Conservation (phyloP, 2,113 vertebrate species). For the Theristicus caerulescens region DNA sequence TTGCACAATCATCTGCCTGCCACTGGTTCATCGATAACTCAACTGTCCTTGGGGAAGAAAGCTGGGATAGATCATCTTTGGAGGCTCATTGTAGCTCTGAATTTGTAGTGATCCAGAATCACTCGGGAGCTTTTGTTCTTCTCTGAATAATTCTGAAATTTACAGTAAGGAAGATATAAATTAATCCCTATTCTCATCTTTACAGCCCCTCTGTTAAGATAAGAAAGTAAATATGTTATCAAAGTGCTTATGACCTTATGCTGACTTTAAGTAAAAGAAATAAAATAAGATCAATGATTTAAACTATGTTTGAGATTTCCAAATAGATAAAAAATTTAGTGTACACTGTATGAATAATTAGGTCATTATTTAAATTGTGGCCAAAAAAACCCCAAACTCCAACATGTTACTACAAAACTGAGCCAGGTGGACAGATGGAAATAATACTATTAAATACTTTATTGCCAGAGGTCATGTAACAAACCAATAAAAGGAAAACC, state of each 20-base stretch:
- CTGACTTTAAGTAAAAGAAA: not conserved
- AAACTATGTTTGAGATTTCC: not conserved
- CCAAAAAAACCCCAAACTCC: not conserved
- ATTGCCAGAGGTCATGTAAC: slow-evolving; percentile 28
- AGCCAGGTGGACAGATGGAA: slow-evolving; percentile 50
- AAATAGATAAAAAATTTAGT: not conserved
- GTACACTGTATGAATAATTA: not conserved
- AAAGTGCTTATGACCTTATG: not conserved
- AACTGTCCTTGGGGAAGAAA: not conserved
- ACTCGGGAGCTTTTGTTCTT: not conserved
- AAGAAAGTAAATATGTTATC: not conserved
- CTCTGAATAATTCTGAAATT: not conserved
- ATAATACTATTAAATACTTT: slow-evolving; percentile 23
- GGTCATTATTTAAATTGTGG: slow-evolving; percentile 5
- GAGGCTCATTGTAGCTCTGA: not conserved
- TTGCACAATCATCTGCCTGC: not conserved
- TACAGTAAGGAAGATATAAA: not conserved
- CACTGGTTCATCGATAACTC: not conserved
- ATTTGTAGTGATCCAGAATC: not conserved
- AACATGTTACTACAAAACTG: slow-evolving; percentile 10
- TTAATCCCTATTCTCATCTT: not conserved
- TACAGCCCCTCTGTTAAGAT: not conserved
- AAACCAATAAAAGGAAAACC: not conserved
- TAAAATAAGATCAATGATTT: not conserved
- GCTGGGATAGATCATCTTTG: not conserved